Evolutionary conservation across 2,797 vertebrate species (phyloP), one percentile per base, ranked within the genome.

Genomic region (Meriones psammophilus): DNA sequence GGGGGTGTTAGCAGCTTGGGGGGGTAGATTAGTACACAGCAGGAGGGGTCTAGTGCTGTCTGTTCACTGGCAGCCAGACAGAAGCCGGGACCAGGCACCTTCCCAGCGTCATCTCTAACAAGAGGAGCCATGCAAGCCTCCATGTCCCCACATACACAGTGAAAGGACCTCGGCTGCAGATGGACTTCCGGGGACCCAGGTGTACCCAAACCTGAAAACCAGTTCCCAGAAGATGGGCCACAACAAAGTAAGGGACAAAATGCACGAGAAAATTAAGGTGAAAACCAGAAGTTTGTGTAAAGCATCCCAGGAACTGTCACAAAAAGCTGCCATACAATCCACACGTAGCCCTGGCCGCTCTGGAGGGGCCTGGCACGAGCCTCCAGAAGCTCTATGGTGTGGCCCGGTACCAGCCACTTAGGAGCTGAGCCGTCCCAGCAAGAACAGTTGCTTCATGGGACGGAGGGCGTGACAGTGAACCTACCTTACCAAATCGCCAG

Each of bases 261-360:
- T 1, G 3, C 30, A 24, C 6, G 20, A 54, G 36, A 39, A 68
- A 85, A 68, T 54, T 2, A 86, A 36, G 30, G 18, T 69, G 64
- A 13, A 68, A 42, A n/a, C 30, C 42, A 54, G 66, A n/a, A 58
- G 50, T n/a, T n/a, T 86, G 12, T 54, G 30, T 20, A 69, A 33
- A 54, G 30, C 84, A 15, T 86, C 46, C 18, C 54, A 50, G 30
- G 83, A 68, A 54, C 20, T 3, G 50, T 69, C 68, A 69, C 39
- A 77, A 76, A 77, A n/a, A 13, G 5, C 69, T 77, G 24, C n/a
- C 60, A 62, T 33, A 36, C 50, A 20, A 10, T 62, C 15, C 73
- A 80, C 26, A 81, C 8, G 3, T 15, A 36, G 80, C 22, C 30
- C 5, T n/a, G 2, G 0, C 1, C 0, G 0, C 50, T 22, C 54